Conservation (phyloP, 2,797 vertebrate species). For the Sebastolobus alascanus region DNA sequence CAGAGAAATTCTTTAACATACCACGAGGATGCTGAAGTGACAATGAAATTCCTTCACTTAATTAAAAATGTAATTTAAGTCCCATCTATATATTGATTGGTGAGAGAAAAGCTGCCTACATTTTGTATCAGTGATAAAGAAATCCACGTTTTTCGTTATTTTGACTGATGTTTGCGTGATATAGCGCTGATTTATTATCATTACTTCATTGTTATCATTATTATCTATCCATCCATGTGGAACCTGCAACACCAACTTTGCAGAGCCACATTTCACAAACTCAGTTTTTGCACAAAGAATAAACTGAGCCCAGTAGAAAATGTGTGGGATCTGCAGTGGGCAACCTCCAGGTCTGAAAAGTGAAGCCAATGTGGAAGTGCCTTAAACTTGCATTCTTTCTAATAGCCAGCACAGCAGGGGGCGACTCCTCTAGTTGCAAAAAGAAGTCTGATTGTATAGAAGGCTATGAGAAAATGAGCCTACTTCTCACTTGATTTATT, state of each 20-base stretch:
- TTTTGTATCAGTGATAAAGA: slow-evolving; percentile 3
- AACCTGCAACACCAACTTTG: not conserved
- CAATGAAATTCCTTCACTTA: slow-evolving; percentile 13
- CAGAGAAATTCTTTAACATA: not conserved
- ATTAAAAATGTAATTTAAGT: slow-evolving; percentile 38
- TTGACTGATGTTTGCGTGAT: not conserved
- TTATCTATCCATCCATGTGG: not conserved
- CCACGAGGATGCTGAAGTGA: slow-evolving; percentile 5
- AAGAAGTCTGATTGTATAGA: too few species aligned
- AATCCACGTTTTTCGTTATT: not conserved
- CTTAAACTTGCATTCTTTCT: too few species aligned
- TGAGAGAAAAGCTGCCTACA: not conserved
- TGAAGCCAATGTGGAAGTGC: too few species aligned
- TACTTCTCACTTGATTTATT: too few species aligned
- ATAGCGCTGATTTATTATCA: not conserved
- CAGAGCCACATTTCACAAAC: not conserved
- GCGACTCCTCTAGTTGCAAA: too few species aligned
- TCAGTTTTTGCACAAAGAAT: not conserved
- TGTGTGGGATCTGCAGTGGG: not conserved
- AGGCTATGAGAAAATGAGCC: rapidly evolving
- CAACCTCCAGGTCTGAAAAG: too few species aligned
- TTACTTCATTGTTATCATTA: not conserved
- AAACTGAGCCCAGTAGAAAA: not conserved
- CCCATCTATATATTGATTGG: not conserved
- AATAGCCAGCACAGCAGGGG: too few species aligned